These are phyloP conservation scores for Psophia crepitans DNA, from an alignment of 2,113 vertebrate genomes.

Conservation along the genomic window DNA sequence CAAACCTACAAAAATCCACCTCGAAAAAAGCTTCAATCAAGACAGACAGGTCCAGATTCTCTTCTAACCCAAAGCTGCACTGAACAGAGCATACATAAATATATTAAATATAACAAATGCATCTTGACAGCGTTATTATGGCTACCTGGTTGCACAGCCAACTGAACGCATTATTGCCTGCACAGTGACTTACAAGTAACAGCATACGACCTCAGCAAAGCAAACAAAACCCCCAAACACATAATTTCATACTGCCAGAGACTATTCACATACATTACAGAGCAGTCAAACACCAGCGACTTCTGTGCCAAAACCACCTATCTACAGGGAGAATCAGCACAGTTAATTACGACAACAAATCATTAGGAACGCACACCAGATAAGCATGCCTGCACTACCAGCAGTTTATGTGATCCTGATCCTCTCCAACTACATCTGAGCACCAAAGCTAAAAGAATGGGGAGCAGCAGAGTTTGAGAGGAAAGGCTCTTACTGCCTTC, in stretches of 20 bases:
- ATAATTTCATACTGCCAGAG: neutral
- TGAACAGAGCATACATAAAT: neutral
- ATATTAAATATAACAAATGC: neutral
- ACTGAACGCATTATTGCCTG: neutral
- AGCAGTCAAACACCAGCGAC: neutral
- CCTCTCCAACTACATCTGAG: neutral
- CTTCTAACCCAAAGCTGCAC: neutral
- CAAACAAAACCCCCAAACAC: neutral
- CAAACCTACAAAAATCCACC: neutral
- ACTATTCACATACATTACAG: neutral
- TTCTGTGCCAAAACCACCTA: neutral
- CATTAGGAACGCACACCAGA: neutral
- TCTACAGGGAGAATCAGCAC: neutral
- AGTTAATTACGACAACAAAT: constrained; percentile 29
- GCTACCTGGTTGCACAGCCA: neutral
- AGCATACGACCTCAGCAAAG: neutral
- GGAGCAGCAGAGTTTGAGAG: neutral
- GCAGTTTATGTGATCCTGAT: neutral
- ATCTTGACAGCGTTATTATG: neutral
- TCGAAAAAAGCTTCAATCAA: neutral
- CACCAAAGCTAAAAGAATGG: neutral
- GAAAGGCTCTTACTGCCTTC: neutral
- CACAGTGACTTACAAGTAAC: neutral
- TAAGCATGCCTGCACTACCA: neutral
- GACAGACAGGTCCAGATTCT: neutral